Percentiles rank a stretch among this genome's conserved stretches.
Conservation (phyloP, 2,113 vertebrate genomes). For the Panthera leo region DNA sequence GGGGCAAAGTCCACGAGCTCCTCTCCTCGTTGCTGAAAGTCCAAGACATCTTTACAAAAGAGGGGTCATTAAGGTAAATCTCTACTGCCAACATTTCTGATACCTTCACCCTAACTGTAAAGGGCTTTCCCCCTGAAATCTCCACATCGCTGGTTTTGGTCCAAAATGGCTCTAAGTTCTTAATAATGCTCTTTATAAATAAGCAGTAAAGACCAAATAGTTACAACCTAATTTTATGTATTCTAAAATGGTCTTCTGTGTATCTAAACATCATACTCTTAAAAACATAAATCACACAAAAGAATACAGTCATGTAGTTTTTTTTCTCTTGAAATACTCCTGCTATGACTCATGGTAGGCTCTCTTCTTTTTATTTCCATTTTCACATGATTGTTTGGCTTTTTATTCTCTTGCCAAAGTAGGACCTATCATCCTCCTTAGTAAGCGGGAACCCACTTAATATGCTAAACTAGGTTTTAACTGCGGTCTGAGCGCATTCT, state of each 20-base stretch:
- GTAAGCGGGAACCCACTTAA: background rate
- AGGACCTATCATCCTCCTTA: background rate
- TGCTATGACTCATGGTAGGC: background rate
- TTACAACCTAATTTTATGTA: background rate
- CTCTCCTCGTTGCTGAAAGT: background rate
- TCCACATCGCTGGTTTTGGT: background rate
- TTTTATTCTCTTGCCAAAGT: background rate
- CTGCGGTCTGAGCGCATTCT: background rate
- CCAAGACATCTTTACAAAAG: background rate
- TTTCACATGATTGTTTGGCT: background rate
- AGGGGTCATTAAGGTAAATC: background rate
- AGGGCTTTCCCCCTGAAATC: background rate
- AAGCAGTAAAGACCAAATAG: background rate
- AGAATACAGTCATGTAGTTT: background rate
- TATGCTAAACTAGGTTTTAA: background rate
- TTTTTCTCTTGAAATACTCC: background rate
- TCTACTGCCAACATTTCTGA: background rate
- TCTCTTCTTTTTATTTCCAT: slow-evolving; percentile 32
- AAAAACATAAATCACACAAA: background rate
- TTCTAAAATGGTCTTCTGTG: background rate
- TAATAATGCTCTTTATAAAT: background rate
- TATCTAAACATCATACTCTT: background rate
- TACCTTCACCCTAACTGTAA: background rate
- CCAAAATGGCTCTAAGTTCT: background rate
- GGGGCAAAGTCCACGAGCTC: too few relatives aligned